These are phyloP conservation scores for Tamias sibiricus DNA, from an alignment of 2,113 vertebrate species.

Conservation along the genomic window DNA sequence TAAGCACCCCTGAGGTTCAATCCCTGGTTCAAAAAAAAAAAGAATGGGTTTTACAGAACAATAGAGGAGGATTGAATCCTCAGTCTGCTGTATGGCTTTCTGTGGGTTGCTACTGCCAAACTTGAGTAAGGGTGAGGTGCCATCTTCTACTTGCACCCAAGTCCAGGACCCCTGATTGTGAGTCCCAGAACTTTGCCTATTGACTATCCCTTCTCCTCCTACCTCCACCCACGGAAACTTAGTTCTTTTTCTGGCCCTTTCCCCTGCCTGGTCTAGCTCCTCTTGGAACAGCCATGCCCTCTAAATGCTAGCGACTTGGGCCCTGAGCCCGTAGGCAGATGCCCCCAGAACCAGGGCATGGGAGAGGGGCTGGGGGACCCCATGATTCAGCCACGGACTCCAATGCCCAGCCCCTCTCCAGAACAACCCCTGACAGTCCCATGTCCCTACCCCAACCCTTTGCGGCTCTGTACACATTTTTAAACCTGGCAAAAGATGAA, in stretches of 20 bases:
- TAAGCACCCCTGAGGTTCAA: too few relatives aligned
- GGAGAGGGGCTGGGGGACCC: slow-evolving; percentile 75
- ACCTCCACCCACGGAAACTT: slow-evolving; percentile 28
- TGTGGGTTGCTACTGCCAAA: slow-evolving; percentile 69
- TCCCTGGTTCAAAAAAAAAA: too few relatives aligned
- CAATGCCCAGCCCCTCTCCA: slow-evolving; percentile 73
- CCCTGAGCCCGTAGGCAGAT: slow-evolving; percentile 74
- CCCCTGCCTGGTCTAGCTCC: slow-evolving; percentile 69
- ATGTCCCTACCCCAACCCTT: slow-evolving; percentile 54
- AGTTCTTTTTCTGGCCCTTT: slow-evolving; percentile 63
- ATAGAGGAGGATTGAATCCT: not conserved
- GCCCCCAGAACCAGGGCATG: slow-evolving; percentile 60
- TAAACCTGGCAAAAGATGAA: slow-evolving; percentile 86
- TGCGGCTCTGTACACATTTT: slow-evolving; percentile 85
- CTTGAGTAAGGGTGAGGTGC: slow-evolving; percentile 34
- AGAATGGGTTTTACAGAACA: not conserved
- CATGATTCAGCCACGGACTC: slow-evolving; percentile 84
- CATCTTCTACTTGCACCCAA: slow-evolving; percentile 52
- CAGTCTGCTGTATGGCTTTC: not conserved
- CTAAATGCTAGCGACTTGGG: slow-evolving; percentile 70
- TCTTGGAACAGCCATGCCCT: slow-evolving; percentile 76
- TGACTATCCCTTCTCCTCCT: slow-evolving; percentile 26
- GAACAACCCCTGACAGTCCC: slow-evolving; percentile 54
- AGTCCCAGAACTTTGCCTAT: slow-evolving; percentile 46
- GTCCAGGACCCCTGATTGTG: slow-evolving; percentile 54